A percentile compares a stretch with the other conserved stretches of the same genome.
Evolutionary conservation across 64 coral and sea anemone genomes (phyloP).

Genomic region (Orbicella faveolata): DNA sequence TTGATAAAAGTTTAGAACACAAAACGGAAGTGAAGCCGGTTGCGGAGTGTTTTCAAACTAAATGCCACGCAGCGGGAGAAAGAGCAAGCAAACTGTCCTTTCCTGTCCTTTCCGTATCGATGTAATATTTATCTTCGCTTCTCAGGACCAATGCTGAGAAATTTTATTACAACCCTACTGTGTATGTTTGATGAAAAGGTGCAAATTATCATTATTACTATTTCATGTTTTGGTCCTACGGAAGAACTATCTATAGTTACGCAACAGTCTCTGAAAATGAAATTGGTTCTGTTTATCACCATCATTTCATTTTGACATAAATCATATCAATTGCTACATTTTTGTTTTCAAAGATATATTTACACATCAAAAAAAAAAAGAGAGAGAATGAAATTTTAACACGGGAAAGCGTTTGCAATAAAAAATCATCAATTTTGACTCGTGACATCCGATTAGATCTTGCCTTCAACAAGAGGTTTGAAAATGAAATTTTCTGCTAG

Average conservation of each 20-base stretch:
- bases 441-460: not conserved
- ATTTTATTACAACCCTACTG: conserved; percentile 13
- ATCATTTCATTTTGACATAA: not conserved
- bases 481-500: not conserved
- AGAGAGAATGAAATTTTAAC: not conserved
- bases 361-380: not conserved
- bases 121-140: conserved; percentile 1
- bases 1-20: not conserved
- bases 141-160: not conserved
- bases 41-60: not conserved
- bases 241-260: not conserved
- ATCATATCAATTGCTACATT: not conserved
- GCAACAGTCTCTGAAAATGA: not conserved
- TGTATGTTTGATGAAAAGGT: conserved; percentile 27
- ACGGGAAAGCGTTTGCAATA: not conserved
- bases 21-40: not conserved
- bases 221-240: not conserved
- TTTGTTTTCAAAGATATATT: not conserved
- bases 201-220: not conserved
- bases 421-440: not conserved
- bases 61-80: not conserved
- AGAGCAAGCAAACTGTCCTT: not conserved
- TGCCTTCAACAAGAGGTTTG: not conserved
- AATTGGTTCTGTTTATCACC: not conserved
- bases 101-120: not conserved